Base-by-base conservation (phyloP, 2,888 invertebrate genomes). In the Philereme transversata region DNA sequence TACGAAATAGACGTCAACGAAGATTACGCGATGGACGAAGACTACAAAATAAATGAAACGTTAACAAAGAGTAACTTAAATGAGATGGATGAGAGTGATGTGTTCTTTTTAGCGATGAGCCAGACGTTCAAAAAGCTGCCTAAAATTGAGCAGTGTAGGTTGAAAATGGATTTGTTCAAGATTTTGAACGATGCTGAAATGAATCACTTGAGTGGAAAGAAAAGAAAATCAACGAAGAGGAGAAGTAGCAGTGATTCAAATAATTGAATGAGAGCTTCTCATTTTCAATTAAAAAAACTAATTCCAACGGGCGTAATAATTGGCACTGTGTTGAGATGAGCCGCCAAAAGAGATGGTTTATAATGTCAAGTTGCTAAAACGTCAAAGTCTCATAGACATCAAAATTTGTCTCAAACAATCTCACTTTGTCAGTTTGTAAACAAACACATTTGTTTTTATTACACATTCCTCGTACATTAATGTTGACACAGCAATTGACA, bases 81-180 rank as follows among this genome's bases (percentile, higher is more conserved):
- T 43, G 58, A 38, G 1, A 49, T 53, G 53, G 60, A 64, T 38
- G 64, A 58, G 35, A 33, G 38, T 4, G 64, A 64, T 46, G 34
- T 58, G 33, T 64, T 64, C 49, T 64, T 61, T 8, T 36, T 64
- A 35, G 49, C 49, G 9, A 49, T 61, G 46, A 61, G 60, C 38
- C 55, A 57, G 43, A 64, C 60, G 49, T 36, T 51, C 3, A 64
- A 64, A 47, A 60, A 52, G 41, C 57, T 64, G 36, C 57, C 57
- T 10, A 60, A 55, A 51, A 9, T 58, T 22, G 64, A 64, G 7
- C 60, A 61, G 44, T 49, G 57, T 34, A 48, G 51, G 8, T 51
- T 64, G 10, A 60, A 60, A 51, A 57, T 64, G 55, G 60, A 61
- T 8, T 38, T 64, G n/a, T 60, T 61, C 41, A 63, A 56, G 11